These are phyloP conservation scores for Cochlearius cochlearius DNA, from an alignment of 2,113 vertebrate species.

Conservation along the genomic window DNA sequence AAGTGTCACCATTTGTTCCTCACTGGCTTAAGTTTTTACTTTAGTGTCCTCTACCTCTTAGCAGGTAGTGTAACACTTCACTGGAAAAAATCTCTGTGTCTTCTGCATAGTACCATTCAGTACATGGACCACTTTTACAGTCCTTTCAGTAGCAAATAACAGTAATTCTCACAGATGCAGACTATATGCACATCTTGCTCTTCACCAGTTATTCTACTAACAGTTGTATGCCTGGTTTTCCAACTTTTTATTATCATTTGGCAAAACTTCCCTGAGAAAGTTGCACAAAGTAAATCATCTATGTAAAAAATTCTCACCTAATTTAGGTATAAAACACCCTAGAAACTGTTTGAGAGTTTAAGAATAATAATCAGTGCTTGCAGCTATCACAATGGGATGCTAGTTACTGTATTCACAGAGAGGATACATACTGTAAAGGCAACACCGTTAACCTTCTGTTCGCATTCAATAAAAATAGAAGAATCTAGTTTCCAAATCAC, in stretches of 20 bases:
- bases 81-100: neutral
- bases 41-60: neutral
- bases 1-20: neutral
- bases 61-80: neutral
- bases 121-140: neutral
- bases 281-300: neutral
- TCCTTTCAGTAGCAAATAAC: neutral
- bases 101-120: neutral
- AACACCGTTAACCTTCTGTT: neutral
- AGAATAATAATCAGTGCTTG: neutral
- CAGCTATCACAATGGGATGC: accelerated
- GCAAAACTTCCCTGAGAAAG: neutral
- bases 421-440: neutral
- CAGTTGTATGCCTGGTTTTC: neutral
- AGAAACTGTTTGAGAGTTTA: neutral
- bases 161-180: neutral
- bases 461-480: neutral
- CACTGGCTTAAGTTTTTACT: neutral
- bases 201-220: neutral
- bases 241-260: neutral
- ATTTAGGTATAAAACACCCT: neutral
- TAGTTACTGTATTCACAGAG: neutral
- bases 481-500: neutral
- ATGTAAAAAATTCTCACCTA: neutral
- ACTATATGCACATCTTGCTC: neutral